Base-by-base conservation (phyloP, 2,888 invertebrate genomes). In the Lepetodrilus schrolli region DNA sequence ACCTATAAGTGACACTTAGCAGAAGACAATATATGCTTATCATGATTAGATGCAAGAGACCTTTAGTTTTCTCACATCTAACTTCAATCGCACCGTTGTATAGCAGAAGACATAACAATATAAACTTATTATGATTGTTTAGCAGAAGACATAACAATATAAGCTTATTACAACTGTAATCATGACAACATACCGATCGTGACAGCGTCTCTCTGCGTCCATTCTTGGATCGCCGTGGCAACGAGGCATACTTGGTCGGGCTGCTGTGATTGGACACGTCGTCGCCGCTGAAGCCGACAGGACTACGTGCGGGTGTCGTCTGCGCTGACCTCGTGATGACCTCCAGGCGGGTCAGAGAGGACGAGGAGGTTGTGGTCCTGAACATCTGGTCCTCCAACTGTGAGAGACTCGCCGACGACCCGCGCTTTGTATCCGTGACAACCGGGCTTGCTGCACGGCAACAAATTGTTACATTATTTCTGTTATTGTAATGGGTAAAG, bases 381-480 rank as follows among this genome's bases (percentile, higher is more conserved):
- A 82, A 83, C 84, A 84, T 84, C 5, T 83, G 78, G 73, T 85
- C 85, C 74, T 89, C 89, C 23, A 89, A 82, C 70, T 87, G 84
- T 0, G 90, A 88, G 66, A 89, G 78, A 74, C 89, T 89, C 30
- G 87, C 89, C 2, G 89, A 84, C 0, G 90, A 89, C 26, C 88
- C 89, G 70, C 87, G 84, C 68, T 84, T 85, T 49, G 80, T 80
- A 34, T 82, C 81, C 0, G 81, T 83, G 1, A 81, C 81, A 50
- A 47, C 78, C 0, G 82, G 82, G n/a, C 79, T 80, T 21, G 78
- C 83, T 82, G 77, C 36, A 38, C 10, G 10, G 10, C 26, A 21
- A 43, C 43, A 10, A 13, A 43, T 13, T 17, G 4, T 23, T 3
- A n/a, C 17, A 68, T n/a, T n/a, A n/a, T n/a, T n/a, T n/a, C n/a